Evolutionary conservation across 2,113 vertebrate genomes (phyloP), one percentile per base, ranked within the genome.

Genomic region (Alaudala cheleensis): DNA sequence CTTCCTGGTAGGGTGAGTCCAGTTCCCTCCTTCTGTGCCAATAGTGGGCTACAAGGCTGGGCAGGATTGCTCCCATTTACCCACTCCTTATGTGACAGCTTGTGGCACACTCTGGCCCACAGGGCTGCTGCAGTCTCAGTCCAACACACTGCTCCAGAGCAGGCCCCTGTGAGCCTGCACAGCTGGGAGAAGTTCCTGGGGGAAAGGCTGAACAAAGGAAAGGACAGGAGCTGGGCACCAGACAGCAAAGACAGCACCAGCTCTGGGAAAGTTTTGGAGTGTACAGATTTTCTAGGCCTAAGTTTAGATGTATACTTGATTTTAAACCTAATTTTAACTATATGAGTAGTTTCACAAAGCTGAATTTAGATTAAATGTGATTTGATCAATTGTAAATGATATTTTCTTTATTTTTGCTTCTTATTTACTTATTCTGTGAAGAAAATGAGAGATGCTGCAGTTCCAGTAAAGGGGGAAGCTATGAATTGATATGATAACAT

Each of bases 41-140:
- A 3, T 6, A 69, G 26, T 6, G 13, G 42, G 45, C 3, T 29
- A 39, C 26, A 37, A 69, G 1, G 2, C 60, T 9, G 28, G 33
- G 33, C 60, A 45, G 51, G 60, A 58, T 21, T 66, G 45, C 28
- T 60, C 61, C 86, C 28, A 11, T 66, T 44, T 66, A 25, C 58
- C 37, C 40, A 37, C 12, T 51, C 67, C 33, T 39, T 66, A 2
- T 7, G 20, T 40, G 47, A 13, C 34, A 29, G 21, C 3, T 26
- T 20, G 23, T 31, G 39, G 10, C 22, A 18, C 1, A 3, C 15
- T 58, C 37, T 76, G 67, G 19, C 8, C 39, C 5, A 0, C 0
- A 1, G n/a, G 25, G 26, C 39, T 77, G 62, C 45, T 13, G 4
- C 8, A 4, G 23, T 17, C 29, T 28, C 51, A 2, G 25, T 67